These are phyloP conservation scores for Eptatretus atami DNA, from an alignment of 2,797 vertebrate genomes.

Conservation along the genomic window DNA sequence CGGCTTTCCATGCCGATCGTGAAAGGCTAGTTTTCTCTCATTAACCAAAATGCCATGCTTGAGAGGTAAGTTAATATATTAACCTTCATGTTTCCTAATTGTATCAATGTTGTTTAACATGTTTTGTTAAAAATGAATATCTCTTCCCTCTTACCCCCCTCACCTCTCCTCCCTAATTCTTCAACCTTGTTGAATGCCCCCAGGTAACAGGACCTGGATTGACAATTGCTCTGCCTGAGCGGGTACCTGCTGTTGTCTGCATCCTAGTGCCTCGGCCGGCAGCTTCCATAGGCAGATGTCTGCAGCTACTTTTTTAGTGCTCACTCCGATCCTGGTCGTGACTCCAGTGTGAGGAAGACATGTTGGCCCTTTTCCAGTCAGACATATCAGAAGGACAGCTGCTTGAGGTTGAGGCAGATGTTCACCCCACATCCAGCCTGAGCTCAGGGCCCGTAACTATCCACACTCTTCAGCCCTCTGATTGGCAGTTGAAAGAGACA, in stretches of 20 bases:
- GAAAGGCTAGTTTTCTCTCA: no score
- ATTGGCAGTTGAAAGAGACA: constrained; percentile 11
- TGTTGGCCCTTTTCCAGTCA: constrained; percentile 24
- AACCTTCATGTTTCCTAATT: no score
- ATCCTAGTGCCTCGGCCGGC: constrained; percentile 25
- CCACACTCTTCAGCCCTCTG: not conserved
- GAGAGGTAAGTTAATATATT: no score
- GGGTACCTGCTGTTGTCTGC: constrained; percentile 53
- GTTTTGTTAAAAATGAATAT: no score
- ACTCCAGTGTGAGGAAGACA: constrained; percentile 61
- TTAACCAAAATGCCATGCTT: no score
- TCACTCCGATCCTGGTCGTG: constrained; percentile 74
- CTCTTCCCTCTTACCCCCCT: no score
- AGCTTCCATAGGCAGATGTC: constrained; percentile 68
- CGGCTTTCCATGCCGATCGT: no score
- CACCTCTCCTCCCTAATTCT: no score
- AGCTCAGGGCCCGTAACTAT: constrained; percentile 20
- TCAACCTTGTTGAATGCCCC: no score
- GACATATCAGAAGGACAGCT: constrained; percentile 9
- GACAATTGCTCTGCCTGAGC: constrained; percentile 14
- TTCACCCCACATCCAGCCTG: constrained; percentile 45
- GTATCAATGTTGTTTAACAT: no score
- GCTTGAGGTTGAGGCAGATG: constrained; percentile 79
- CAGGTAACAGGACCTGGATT: no score
- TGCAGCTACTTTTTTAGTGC: constrained; percentile 55